Evolutionary conservation across 1,140 invertebrate genomes (phyloP), one percentile per base, ranked within the genome.

Genomic region (Zaprionus africanus): DNA sequence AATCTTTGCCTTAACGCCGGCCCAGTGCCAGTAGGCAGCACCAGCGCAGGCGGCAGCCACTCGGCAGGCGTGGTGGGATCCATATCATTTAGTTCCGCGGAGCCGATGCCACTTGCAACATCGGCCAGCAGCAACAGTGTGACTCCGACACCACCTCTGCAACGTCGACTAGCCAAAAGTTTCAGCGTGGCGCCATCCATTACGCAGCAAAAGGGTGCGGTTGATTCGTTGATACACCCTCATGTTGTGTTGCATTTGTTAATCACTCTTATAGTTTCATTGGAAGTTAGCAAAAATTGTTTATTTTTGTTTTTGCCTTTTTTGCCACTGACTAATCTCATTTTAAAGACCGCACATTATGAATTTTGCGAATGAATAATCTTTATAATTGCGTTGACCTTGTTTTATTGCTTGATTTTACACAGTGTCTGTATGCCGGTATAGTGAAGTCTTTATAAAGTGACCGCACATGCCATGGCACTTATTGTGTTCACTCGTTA

Each of bases 161-260:
- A 97, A 93, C 95, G 97, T 79, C 95, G 97, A 82, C 95, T 97
- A 87, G 96, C 97, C 76, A 97, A 98, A 94, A 97, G 96, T 94
- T 97, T 97, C 95, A 97, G 96, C 93, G 96, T 97, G 81, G 94
- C 96, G 81, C 95, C 95, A 80, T 95, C 95, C 82, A 94, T 79
- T 46, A 86, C 90, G 46, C 88, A 91, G 67, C 91, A 93, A 71
- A 92, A 92, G 92, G 92, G 92, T 92, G 84, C 86, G 92, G 58
- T 56, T 63, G 51, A 28, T 17, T 46, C 54, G 12, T 56, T 60
- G 36, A 36, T 54, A 61, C 51, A 72, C 17, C 15, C 17, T 24
- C 26, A 46, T 51, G 26, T 75, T 75, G 41, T 75, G 34, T 54
- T 12, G 72, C 59, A 70, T 58, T 62, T 63, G 41, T 71, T 51